Evolutionary conservation across 53 echinoderm and acorn worm genomes (phyloP).

Genomic region (Luidia sarsii): DNA sequence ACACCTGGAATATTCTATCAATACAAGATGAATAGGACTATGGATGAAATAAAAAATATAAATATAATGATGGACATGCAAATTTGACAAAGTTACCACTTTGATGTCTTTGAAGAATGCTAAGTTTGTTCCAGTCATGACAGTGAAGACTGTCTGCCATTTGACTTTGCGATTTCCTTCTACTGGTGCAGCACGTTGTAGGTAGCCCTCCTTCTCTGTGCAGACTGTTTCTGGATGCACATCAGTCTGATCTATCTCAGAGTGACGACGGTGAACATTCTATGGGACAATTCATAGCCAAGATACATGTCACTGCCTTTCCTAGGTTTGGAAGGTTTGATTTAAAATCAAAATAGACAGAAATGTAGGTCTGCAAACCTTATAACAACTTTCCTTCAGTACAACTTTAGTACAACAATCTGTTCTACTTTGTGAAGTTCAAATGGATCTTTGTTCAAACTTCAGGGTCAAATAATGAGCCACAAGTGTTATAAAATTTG

Average conservation of each 20-base stretch:
- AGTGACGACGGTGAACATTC: slow-evolving; percentile 63
- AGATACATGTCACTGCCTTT: not conserved
- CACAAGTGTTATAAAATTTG: too few relatives aligned
- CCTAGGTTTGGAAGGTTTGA: too few relatives aligned
- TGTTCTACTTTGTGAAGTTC: too few relatives aligned
- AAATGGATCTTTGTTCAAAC: too few relatives aligned
- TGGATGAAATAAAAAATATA: too few relatives aligned
- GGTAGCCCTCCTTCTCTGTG: slow-evolving; percentile 70
- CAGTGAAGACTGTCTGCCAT: slow-evolving; percentile 55
- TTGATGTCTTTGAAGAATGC: slow-evolving; percentile 88
- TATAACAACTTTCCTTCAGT: not conserved
- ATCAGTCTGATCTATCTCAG: slow-evolving; percentile 53
- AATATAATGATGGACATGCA: too few relatives aligned
- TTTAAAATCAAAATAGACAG: not conserved
- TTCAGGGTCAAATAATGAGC: too few relatives aligned
- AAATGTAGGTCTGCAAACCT: not conserved
- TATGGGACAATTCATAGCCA: not conserved
- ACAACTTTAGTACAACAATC: too few relatives aligned
- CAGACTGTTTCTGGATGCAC: slow-evolving; percentile 64
- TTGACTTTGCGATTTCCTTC: slow-evolving; percentile 60
- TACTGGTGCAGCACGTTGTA: slow-evolving; percentile 55
- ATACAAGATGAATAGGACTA: too few relatives aligned
- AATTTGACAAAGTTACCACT: slow-evolving; percentile 15
- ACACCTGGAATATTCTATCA: too few relatives aligned
- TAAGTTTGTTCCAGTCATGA: slow-evolving; percentile 70